These are phyloP conservation scores for Scaptomyza graminum DNA, from an alignment of 1,140 invertebrate genomes.

Conservation along the genomic window DNA sequence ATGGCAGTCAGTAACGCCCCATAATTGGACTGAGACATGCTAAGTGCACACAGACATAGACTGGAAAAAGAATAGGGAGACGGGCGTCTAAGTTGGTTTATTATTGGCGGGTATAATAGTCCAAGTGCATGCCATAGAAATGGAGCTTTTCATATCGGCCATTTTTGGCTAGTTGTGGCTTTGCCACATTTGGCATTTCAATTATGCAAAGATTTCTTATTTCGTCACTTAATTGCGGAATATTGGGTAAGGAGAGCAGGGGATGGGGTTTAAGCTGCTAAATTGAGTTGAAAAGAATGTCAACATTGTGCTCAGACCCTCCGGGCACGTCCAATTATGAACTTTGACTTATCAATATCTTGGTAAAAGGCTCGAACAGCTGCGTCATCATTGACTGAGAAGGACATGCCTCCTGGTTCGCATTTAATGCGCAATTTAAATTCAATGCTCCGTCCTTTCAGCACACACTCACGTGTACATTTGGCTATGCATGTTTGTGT, in stretches of 20 bases:
- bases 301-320: conserved; percentile 26
- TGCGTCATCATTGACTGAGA: conserved; percentile 25
- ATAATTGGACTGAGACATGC: conserved; percentile 75
- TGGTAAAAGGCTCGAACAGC: conserved; percentile 49
- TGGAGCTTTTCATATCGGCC: conserved; percentile 21
- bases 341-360: conserved; percentile 80
- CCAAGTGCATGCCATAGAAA: conserved; percentile 56
- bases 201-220: conserved; percentile 52
- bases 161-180: conserved; percentile 43
- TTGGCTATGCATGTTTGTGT: conserved; percentile 12
- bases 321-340: conserved; percentile 59
- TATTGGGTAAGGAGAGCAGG: background rate
- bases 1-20: conserved; percentile 74
- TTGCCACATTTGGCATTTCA: conserved; percentile 59
- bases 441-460: conserved; percentile 59
- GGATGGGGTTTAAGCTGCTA: conserved; percentile 11
- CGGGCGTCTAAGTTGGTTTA: background rate
- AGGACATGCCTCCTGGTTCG: conserved; percentile 47
- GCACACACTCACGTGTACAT: conserved; percentile 17
- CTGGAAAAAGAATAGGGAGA: background rate
- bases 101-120: conserved; percentile 37
- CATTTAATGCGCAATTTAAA: conserved; percentile 79
- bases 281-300: conserved; percentile 37
- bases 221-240: conserved; percentile 36
- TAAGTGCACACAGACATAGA: conserved; percentile 50